A percentile compares a stretch with the other conserved stretches of the same genome.
Conservation (phyloP, 2,113 vertebrate genomes). For the Columbina picui region DNA sequence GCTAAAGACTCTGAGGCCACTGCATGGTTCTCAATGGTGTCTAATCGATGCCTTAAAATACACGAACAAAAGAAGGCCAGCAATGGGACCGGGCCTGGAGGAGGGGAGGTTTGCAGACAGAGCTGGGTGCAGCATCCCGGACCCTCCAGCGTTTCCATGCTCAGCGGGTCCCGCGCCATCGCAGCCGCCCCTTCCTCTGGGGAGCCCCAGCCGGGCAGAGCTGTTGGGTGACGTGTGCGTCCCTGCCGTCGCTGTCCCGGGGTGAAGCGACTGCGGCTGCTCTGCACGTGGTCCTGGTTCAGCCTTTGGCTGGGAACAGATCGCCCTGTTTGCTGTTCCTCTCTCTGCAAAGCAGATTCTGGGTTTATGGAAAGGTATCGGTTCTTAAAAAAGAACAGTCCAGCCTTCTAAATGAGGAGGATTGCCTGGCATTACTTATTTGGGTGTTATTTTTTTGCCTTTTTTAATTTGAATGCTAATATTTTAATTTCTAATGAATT, state of each 20-base stretch:
- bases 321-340: background rate
- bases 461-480: background rate
- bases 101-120: background rate
- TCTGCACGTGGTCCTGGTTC: background rate
- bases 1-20: constrained; percentile 5
- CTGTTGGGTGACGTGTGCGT: background rate
- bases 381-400: background rate
- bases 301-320: background rate
- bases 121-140: background rate
- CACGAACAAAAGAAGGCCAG: background rate
- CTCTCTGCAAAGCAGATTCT: constrained; percentile 11
- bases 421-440: background rate
- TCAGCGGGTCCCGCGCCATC: background rate
- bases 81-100: background rate
- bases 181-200: background rate
- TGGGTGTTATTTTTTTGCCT: background rate
- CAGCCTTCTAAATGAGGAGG: background rate
- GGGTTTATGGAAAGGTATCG: background rate
- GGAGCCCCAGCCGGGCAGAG: background rate
- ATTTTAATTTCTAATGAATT: background rate
- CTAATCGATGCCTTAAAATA: constrained; percentile 67
- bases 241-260: background rate
- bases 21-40: constrained; percentile 11
- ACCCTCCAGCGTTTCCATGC: background rate
- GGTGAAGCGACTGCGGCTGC: background rate